phyloP scores from a whole-genome alignment of 1,140 invertebrate species.

The Nasonia longicornis region DNA sequence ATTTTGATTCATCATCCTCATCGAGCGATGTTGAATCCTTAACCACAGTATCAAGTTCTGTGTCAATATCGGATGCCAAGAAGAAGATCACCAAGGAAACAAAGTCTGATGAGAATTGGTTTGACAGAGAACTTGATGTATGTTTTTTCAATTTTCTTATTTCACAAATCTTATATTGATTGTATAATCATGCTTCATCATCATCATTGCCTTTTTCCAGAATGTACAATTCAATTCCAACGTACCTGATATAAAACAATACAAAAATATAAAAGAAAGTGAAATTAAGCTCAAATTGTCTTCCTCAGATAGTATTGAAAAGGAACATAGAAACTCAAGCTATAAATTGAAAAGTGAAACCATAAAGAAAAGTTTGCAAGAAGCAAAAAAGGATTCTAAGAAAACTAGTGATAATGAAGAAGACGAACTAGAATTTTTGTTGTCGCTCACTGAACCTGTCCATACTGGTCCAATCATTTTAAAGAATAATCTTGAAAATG shows the following conservation, averaged over 20 bases:
- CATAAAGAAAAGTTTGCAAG: not conserved
- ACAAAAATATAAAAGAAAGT: not conserved
- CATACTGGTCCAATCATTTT: conserved; percentile 33
- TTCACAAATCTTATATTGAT: not conserved
- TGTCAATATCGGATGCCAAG: not conserved
- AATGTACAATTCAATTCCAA: conserved; percentile 17
- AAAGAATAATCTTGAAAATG: conserved; percentile 32
- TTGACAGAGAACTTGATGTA: conserved; percentile 39
- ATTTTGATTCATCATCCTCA: conserved; percentile 27
- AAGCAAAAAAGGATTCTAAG: conserved; percentile 10
- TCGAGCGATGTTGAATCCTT: conserved; percentile 38
- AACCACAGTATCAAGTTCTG: not conserved
- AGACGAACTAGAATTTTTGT: conserved; percentile 59
- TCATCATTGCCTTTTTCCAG: conserved; percentile 17
- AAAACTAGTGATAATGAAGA: conserved; percentile 40
- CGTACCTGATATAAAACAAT: not conserved
- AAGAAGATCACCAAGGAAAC: not conserved
- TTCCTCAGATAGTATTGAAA: not conserved
- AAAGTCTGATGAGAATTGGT: conserved; percentile 32
- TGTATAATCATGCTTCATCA: not conserved
- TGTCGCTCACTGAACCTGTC: conserved; percentile 58
- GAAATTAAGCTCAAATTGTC: conserved; percentile 15
- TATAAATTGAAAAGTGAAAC: conserved; percentile 14
- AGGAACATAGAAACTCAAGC: not conserved
- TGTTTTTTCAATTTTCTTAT: not conserved